Evolutionary conservation across 2,888 invertebrate genomes (phyloP), one percentile per base, ranked within the genome.

Genomic region (Archips crataeganus): DNA sequence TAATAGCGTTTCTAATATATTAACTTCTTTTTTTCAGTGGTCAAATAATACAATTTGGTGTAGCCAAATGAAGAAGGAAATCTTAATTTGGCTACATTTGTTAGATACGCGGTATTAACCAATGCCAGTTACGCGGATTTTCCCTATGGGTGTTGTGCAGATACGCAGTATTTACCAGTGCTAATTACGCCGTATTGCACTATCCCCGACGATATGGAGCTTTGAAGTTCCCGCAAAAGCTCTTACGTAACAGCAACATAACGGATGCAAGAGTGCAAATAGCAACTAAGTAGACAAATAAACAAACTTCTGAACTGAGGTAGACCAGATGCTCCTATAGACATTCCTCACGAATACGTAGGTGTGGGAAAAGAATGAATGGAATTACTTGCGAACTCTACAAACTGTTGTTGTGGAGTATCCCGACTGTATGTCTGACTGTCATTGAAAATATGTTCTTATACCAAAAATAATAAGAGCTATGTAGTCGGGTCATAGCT

Each of bases 251-350:
- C 23, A 39, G 6, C 5, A 60, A 36, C 36, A 36, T 60, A 60
- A 68, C 63, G 23, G 63, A 59, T 68, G 63, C 63, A 73, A 62
- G 54, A 63, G 57, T 73, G 63, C 73, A 64, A 69, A 62, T 71
- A 73, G 63, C 42, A 60, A 60, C 51, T 39, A 60, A 36, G 51
- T 13, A 54, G 54, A 32, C 57, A 69, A 73, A 63, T 73, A 73
- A 73, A 64, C 68, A 69, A n/a, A 59, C 5, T 39, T 39, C 39
- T 47, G 57, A 45, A 47, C 54, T 73, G 68, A 73, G 68, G 34
- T 39, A 39, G 42, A 23, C 68, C 73, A 73, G 73, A 59, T 73
- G 68, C 32, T 57, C 45, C 61, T 63, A 63, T 59, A 68, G 63
- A 63, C n/a, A 59, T 68, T 63, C 68, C 42, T n/a, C 45, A 11